A percentile compares a stretch with the other conserved stretches of the same genome.
phyloP scores from a whole-genome alignment of 2,113 vertebrate species.

The Muntiacus muntjak region DNA sequence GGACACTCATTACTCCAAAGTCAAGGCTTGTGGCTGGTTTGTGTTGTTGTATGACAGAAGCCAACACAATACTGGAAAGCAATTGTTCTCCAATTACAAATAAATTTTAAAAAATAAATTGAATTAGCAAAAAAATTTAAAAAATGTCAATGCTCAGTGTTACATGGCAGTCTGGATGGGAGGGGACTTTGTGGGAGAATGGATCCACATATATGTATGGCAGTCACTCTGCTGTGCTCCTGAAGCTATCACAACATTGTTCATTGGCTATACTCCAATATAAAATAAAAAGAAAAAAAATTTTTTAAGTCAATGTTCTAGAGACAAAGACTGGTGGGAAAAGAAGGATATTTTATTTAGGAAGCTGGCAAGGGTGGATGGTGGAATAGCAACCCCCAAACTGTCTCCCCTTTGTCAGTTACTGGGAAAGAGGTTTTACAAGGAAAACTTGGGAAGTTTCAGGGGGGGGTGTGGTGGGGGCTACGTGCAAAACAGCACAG shows the following conservation, averaged over 20 bases:
- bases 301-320: not conserved
- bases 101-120: not conserved
- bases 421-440: not conserved
- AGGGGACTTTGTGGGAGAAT: not conserved
- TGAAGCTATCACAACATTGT: not conserved
- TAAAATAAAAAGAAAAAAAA: not conserved
- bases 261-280: not conserved
- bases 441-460: not conserved
- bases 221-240: not conserved
- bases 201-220: not conserved
- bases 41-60: not conserved
- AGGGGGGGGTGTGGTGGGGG: not conserved
- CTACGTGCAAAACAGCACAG: not conserved
- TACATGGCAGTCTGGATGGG: not conserved
- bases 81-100: not conserved
- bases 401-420: not conserved
- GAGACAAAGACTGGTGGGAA: not conserved
- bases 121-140: not conserved
- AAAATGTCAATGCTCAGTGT: not conserved
- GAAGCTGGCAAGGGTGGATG: not conserved
- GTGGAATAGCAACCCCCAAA: not conserved
- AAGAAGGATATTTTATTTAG: not conserved
- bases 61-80: not conserved
- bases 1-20: not conserved
- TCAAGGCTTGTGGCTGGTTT: not conserved